Base-by-base conservation (phyloP, 1,140 invertebrate genomes). In the Neodiprion lecontei region DNA sequence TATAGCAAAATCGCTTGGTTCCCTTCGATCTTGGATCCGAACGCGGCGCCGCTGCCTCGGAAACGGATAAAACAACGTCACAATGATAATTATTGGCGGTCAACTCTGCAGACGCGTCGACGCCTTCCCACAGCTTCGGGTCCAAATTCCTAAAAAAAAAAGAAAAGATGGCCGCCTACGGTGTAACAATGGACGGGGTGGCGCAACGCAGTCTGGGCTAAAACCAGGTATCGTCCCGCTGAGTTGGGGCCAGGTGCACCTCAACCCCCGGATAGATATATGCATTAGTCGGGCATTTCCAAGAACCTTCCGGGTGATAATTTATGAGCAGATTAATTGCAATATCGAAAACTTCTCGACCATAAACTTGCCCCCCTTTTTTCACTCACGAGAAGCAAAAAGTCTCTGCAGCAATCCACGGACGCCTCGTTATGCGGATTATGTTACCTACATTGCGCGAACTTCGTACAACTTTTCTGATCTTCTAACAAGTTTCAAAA, bases 251-350 rank as follows among this genome's bases (percentile, higher is more conserved):
- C 87, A 88, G 86, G 85, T 88, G 87, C 83, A 79, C 77, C 77
- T 73, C 74, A 77, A 79, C 28, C 77, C 79, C 79, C 53, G 9
- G 77, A 81, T 81, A 81, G 79, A 83, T 80, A 78, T 80, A 88
- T 88, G 87, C 85, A 87, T 88, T 88, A 86, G 80, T 78, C 75
- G 73, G 76, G 72, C 70, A 79, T 79, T 84, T 86, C 82, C 74
- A 83, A 74, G 83, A 87, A 87, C 78, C 72, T 80, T 78, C 28
- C 28, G 74, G 75, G 73, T 73, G 79, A 84, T 84, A 87, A 88
- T 88, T 88, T 88, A 88, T 82, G 84, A 83, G 79, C 80, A 78
- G 87, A 88, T 88, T 87, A 88, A 88, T 88, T 81, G 87, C 83
- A 81, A 81, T 82, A 86, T 88, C 80, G 85, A 83, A 84, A 80